Evolutionary conservation across 92 coral and sea anemone species (phyloP).

Genomic region (Phymanthus crucifer): DNA sequence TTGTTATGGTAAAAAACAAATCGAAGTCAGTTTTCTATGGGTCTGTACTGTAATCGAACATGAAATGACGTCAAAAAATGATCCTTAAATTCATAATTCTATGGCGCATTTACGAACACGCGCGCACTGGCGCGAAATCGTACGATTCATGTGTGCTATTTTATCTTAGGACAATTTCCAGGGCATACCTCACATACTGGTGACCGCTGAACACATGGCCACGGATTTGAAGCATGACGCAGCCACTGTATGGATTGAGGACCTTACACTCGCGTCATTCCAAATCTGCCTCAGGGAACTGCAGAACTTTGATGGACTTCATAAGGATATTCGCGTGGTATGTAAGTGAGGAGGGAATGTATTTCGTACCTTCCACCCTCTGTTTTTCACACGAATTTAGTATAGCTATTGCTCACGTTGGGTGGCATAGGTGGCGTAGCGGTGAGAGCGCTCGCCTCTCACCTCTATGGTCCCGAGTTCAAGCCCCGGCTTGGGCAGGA

Average conservation of each 20-base stretch:
- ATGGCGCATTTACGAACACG: background rate
- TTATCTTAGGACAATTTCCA: slow-evolving; percentile 64
- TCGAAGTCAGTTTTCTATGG: too few relatives aligned
- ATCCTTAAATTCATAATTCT: too few relatives aligned
- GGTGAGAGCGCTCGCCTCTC: too few relatives aligned
- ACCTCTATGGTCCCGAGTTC: too few relatives aligned
- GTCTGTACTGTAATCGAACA: too few relatives aligned
- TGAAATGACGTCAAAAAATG: too few relatives aligned
- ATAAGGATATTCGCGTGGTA: slow-evolving; percentile 68
- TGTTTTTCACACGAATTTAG: too few relatives aligned
- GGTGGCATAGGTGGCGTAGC: too few relatives aligned
- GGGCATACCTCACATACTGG: slow-evolving; percentile 61
- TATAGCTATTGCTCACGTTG: too few relatives aligned
- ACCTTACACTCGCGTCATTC: slow-evolving; percentile 58
- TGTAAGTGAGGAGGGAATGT: background rate
- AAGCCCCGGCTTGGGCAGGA: too few relatives aligned
- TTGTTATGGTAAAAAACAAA: too few relatives aligned
- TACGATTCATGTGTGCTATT: slow-evolving; percentile 34
- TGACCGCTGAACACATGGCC: slow-evolving; percentile 66
- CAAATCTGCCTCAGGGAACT: slow-evolving; percentile 77
- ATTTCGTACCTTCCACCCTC: too few relatives aligned
- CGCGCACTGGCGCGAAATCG: slow-evolving; percentile 52
- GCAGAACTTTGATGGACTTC: slow-evolving; percentile 81
- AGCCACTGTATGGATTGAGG: slow-evolving; percentile 77
- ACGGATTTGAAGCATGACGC: slow-evolving; percentile 72